Evolutionary conservation across 2,113 vertebrate species (phyloP).

Genomic region (Lanius collurio): DNA sequence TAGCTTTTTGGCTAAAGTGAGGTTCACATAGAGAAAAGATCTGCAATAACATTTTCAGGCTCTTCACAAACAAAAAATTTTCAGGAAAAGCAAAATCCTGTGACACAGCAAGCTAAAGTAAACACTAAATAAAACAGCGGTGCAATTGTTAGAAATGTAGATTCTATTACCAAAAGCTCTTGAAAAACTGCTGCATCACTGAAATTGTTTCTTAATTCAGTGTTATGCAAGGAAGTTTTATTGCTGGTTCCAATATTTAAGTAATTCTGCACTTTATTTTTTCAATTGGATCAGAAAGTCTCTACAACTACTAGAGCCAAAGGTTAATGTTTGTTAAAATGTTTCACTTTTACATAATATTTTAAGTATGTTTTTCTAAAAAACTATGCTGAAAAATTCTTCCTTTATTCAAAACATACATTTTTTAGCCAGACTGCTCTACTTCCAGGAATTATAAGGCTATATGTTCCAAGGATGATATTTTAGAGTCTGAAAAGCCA

Average conservation of each 20-base stretch:
- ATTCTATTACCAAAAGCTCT: neutral
- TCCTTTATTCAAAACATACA: neutral
- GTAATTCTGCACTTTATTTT: neutral
- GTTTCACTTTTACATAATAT: neutral
- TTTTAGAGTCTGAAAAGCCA: neutral
- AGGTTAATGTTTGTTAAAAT: neutral
- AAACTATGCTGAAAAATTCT: neutral
- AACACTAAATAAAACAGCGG: neutral
- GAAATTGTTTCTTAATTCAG: neutral
- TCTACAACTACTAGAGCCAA: neutral
- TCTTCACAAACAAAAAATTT: neutral
- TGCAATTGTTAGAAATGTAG: neutral
- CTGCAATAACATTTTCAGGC: neutral
- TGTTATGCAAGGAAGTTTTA: neutral
- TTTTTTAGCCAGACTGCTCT: neutral
- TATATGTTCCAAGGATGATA: neutral
- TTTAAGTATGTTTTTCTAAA: neutral
- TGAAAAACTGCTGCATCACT: neutral
- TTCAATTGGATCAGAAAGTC: neutral
- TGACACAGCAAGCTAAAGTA: neutral
- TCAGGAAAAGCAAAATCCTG: neutral
- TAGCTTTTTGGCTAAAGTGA: neutral
- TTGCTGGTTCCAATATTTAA: neutral
- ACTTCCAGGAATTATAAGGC: neutral
- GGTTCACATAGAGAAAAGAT: neutral